Evolutionary conservation across 2,113 vertebrate species (phyloP).

Genomic region (Galemys pyrenaicus): DNA sequence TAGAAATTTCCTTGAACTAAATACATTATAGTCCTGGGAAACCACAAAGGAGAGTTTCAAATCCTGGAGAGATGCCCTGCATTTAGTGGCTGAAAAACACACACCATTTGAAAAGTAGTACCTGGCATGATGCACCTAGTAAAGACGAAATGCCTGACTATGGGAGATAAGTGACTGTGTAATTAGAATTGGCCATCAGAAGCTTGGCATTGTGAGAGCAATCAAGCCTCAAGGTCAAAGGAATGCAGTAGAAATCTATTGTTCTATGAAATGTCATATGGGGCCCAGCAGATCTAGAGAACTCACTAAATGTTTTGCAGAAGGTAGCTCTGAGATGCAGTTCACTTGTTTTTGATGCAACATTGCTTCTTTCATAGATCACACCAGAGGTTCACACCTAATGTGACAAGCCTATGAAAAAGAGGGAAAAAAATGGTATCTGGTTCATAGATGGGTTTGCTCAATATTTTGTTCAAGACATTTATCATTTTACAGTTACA

Average conservation of each 20-base stretch:
- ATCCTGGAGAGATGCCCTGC: not conserved
- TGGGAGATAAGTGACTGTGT: constrained; percentile 19
- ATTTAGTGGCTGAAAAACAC: constrained; percentile 20
- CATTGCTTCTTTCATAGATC: not conserved
- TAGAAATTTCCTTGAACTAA: not conserved
- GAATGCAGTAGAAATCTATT: not conserved
- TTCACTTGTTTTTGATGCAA: not conserved
- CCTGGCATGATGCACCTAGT: not conserved
- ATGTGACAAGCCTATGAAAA: not conserved
- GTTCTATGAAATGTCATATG: not conserved
- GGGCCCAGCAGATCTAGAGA: not conserved
- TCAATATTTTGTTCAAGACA: not conserved
- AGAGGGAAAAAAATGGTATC: not conserved
- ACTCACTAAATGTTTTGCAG: not conserved
- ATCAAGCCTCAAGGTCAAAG: not conserved
- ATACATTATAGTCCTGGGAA: not conserved
- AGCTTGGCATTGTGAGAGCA: not conserved
- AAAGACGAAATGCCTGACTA: constrained; percentile 26
- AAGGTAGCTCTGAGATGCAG: not conserved
- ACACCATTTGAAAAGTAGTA: constrained; percentile 33
- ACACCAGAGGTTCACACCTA: not conserved
- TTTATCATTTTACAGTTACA: not conserved
- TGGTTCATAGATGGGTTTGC: not conserved
- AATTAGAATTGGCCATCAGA: constrained; percentile 38
- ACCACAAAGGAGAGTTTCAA: not conserved